Conservation (phyloP, 2,888 invertebrate species). For the Noctua janthina region DNA sequence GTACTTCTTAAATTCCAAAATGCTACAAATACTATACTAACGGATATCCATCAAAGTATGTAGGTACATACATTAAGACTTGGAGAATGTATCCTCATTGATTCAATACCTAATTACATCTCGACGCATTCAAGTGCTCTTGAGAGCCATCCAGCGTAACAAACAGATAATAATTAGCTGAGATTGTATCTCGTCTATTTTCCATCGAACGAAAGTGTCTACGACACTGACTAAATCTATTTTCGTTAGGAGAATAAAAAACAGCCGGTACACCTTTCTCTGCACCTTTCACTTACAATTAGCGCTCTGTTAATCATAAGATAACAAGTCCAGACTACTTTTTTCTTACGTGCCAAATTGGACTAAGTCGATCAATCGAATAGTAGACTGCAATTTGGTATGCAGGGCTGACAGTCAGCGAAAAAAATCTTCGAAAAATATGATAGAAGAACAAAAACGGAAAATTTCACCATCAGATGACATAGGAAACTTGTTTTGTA, state of each 20-base stretch:
- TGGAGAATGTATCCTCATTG: conserved; percentile 35
- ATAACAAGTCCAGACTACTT: conserved; percentile 78
- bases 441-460: not conserved
- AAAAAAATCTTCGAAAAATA: not conserved
- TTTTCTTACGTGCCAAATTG: conserved; percentile 75
- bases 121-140: conserved; percentile 32
- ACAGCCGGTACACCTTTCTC: conserved; percentile 81
- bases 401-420: conserved; percentile 43
- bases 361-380: conserved; percentile 74
- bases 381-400: conserved; percentile 60
- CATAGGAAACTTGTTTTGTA: not conserved
- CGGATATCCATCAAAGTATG: conserved; percentile 1
- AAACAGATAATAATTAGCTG: conserved; percentile 54
- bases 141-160: conserved; percentile 41
- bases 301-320: conserved; percentile 88
- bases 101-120: conserved; percentile 41
- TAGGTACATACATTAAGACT: not conserved
- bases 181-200: conserved; percentile 60
- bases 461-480: not conserved
- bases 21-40: not conserved
- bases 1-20: conserved; percentile 16
- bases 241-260: conserved; percentile 73
- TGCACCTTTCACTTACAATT: conserved; percentile 86
- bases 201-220: conserved; percentile 65
- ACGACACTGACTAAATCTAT: conserved; percentile 71